phyloP scores from a whole-genome alignment of 1,140 invertebrate species.

The Panagrolaimus sp. region DNA sequence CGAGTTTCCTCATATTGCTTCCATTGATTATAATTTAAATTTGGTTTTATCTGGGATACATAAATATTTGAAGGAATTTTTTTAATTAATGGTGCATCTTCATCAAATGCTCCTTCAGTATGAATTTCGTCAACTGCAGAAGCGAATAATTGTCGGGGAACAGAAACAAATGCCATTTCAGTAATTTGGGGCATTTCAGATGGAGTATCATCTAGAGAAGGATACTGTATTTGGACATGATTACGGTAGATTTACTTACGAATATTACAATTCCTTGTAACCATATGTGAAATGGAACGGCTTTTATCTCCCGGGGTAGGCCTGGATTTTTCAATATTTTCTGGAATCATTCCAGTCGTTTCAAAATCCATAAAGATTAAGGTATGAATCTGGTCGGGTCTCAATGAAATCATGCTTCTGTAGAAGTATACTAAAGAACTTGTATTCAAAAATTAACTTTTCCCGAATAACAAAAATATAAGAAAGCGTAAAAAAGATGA shows the following conservation, averaged over 20 bases:
- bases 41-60: not conserved
- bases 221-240: not conserved
- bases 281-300: not conserved
- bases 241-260: not conserved
- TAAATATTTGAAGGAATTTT: not conserved
- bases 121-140: not conserved
- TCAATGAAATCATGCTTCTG: not conserved
- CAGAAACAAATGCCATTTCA: slow-evolving; percentile 13
- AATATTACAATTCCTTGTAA: not conserved
- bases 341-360: slow-evolving; percentile 18
- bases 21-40: not conserved
- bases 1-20: not conserved
- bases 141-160: not conserved
- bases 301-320: not conserved
- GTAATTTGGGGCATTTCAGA: slow-evolving; percentile 22
- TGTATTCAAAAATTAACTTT: too few species aligned
- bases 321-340: not conserved
- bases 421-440: too few species aligned
- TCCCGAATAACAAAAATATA: too few species aligned
- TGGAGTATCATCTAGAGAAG: slow-evolving; percentile 3
- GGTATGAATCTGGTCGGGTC: slow-evolving; percentile 12
- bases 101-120: not conserved
- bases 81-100: not conserved
- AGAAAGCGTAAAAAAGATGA: too few species aligned
- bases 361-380: slow-evolving; percentile 26